Base-by-base conservation (phyloP, 2,888 invertebrate species). In the Diadromus collaris region DNA sequence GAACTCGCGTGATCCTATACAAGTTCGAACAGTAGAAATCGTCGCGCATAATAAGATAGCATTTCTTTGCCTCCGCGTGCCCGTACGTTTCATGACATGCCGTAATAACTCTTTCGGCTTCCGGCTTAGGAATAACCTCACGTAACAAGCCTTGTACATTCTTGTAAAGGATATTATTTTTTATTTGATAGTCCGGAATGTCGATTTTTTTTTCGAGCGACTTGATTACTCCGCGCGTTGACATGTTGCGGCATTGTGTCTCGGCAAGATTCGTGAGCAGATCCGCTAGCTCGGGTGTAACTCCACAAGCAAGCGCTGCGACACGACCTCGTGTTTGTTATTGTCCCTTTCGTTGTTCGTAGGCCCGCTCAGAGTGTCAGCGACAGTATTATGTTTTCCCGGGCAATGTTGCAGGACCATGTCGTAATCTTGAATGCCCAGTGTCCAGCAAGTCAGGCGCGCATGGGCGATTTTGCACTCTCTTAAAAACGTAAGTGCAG, bases 111-210 rank as follows among this genome's bases (percentile, higher is more conserved):
- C n/a, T n/a, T n/a, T n/a, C n/a, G n/a, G n/a, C n/a, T n/a, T n/a
- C n/a, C n/a, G n/a, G n/a, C n/a, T n/a, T 6, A 63, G 72, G 4
- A 61, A 64, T 19, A 54, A 72, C 2, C 54, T 54, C 24, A 38
- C 41, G 27, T 72, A 64, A n/a, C 63, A 64, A n/a, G 27, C 4
- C 7, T 56, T 24, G n/a, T n/a, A n/a, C 6, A 56, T 29, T n/a
- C n/a, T n/a, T n/a, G n/a, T n/a, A n/a, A n/a, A n/a, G n/a, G n/a
- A n/a, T n/a, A n/a, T n/a, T n/a, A n/a, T n/a, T n/a, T n/a, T n/a
- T n/a, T n/a, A n/a, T n/a, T n/a, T n/a, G n/a, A n/a, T n/a, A n/a
- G n/a, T n/a, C n/a, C n/a, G n/a, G n/a, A n/a, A n/a, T n/a, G n/a
- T n/a, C n/a, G n/a, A n/a, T n/a, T n/a, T n/a, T n/a, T n/a, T n/a